These are phyloP conservation scores for Channa maculata DNA, from an alignment of 2,113 vertebrate genomes.

Conservation along the genomic window DNA sequence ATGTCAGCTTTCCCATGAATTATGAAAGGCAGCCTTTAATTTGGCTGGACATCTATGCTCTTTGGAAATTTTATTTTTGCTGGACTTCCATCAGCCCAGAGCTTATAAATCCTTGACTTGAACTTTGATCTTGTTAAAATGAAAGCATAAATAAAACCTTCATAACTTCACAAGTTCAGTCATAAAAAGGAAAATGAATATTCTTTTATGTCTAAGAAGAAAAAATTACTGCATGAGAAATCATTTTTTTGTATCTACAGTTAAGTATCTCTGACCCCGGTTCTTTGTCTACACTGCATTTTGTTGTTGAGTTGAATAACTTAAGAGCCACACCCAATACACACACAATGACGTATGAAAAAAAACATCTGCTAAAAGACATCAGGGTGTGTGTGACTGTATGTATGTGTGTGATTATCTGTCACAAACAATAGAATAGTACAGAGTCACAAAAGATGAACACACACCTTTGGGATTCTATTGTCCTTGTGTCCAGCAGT, in stretches of 20 bases:
- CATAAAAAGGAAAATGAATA: constrained; percentile 3
- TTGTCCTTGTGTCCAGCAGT: too few species aligned
- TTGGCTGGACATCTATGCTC: not conserved
- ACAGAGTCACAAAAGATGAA: constrained; percentile 26
- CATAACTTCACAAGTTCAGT: too few species aligned
- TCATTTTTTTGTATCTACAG: not conserved
- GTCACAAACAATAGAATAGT: constrained; percentile 61
- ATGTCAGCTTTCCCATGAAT: constrained; percentile 21
- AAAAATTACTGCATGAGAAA: constrained; percentile 25
- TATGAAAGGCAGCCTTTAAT: constrained; percentile 8
- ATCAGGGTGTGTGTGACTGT: constrained; percentile 52
- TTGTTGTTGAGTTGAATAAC: constrained; percentile 41
- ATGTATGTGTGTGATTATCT: constrained; percentile 42
- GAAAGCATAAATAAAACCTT: constrained; percentile 25
- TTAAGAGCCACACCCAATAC: constrained; percentile 53
- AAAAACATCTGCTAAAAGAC: constrained; percentile 44
- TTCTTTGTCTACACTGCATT: constrained; percentile 15
- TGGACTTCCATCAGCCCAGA: not conserved
- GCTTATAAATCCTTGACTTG: constrained; percentile 16
- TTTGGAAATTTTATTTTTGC: constrained; percentile 10
- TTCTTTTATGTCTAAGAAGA: not conserved
- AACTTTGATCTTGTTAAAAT: not conserved
- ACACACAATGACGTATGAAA: constrained; percentile 32
- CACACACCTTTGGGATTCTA: constrained; percentile 5
- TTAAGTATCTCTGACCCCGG: constrained; percentile 4